These are phyloP conservation scores for Entomobrya multifasciata DNA, from an alignment of 2,888 invertebrate genomes.

Conservation along the genomic window DNA sequence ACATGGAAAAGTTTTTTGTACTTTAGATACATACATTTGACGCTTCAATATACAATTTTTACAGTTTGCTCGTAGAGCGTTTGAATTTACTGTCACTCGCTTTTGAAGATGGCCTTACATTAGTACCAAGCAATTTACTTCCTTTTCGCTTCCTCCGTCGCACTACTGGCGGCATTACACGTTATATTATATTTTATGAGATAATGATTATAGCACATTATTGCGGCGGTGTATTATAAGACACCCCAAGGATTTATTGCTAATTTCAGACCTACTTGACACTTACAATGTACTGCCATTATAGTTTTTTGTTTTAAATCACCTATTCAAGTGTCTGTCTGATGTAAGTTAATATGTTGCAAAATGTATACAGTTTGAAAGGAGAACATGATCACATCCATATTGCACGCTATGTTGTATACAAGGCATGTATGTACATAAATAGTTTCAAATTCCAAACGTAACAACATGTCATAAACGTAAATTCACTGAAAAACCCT, in stretches of 20 bases:
- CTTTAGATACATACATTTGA: too few species aligned
- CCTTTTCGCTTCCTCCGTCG: too few species aligned
- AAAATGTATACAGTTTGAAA: too few species aligned
- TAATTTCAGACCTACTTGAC: constrained; percentile 58
- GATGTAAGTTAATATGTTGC: too few species aligned
- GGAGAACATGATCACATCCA: too few species aligned
- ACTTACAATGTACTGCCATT: constrained; percentile 43
- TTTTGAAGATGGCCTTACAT: neutral
- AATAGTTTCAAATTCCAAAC: constrained; percentile 28
- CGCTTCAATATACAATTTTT: too few species aligned
- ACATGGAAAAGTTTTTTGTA: too few species aligned
- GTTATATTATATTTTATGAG: constrained; percentile 6
- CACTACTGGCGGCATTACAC: constrained; percentile 10
- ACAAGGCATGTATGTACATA: neutral
- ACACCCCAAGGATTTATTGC: constrained; percentile 58
- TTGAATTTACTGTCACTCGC: too few species aligned
- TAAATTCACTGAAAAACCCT: constrained; percentile 20
- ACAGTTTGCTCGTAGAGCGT: too few species aligned
- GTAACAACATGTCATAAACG: neutral
- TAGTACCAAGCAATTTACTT: constrained; percentile 15
- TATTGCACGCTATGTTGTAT: too few species aligned
- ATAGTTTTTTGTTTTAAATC: constrained; percentile 38
- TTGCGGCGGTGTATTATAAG: constrained; percentile 9
- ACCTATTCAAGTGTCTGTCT: neutral
- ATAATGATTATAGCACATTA: constrained; percentile 20